Evolutionary conservation across 2,113 vertebrate species (phyloP), one percentile per base, ranked within the genome.

Genomic region (Microtus montanus): DNA sequence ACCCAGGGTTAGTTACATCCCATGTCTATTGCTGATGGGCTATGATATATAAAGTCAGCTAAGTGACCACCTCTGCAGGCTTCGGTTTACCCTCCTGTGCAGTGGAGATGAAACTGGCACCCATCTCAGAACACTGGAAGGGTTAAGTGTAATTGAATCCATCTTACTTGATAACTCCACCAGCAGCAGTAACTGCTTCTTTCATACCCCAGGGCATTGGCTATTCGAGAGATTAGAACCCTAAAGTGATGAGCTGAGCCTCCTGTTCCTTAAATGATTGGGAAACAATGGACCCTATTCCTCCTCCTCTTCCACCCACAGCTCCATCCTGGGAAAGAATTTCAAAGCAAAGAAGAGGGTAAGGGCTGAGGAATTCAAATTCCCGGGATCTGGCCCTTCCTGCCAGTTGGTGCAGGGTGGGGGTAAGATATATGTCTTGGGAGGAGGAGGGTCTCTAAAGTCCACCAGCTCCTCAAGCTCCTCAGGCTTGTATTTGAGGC

Each of bases 301-400:
- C 30, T 41, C 22, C 58, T 92, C 30, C 24, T 87, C 22, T 79
- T 54, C 86, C 73, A 84, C 79, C 41, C 68, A 22, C 14, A 77
- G 28, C 58, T 78, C 35, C 4, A 58, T 14, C 28, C 28, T 44
- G 75, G n/a, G 79, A 82, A 75, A 84, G 38, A 11, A 71, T 78
- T 91, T 89, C 61, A 94, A 94, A 89, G 71, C 84, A n/a, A 85
- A 58, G 93, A 8, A 19, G 44, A 74, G 30, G 19, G 22, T 64
- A 91, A 49, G 85, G 61, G 44, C 85, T 44, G 61, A 95, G 83
- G 73, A 79, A 33, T 82, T 35, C 3, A 17, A 61, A 47, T 41
- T 78, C 47, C 86, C 4, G 14, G 0, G 2, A 78, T 2, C 8
- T 63, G 44, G 38, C 38, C 82, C 58, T 91, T 91, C 52, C 83